Evolutionary conservation across 2,888 invertebrate genomes (phyloP).

Genomic region (Dasysyrphus albostriatus): DNA sequence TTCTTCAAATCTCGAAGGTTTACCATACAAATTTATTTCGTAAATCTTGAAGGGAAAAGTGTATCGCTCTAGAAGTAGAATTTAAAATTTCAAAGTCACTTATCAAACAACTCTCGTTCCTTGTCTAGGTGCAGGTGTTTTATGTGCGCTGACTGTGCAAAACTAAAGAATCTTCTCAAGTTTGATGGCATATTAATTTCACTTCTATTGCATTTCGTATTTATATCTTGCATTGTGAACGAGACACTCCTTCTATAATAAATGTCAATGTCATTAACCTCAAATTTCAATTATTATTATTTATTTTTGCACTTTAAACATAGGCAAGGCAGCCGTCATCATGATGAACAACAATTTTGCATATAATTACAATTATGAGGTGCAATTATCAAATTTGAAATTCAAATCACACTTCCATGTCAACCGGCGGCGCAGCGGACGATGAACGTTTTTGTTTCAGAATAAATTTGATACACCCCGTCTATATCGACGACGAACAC

Average conservation of each 20-base stretch:
- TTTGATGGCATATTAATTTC: neutral
- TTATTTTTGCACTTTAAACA: neutral
- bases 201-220: neutral
- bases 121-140: no score
- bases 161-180: neutral
- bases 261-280: conserved; percentile 40
- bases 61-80: no score
- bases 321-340: neutral
- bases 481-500: neutral
- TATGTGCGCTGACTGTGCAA: no score
- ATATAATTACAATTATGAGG: conserved; percentile 15
- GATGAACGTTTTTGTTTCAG: conserved; percentile 14
- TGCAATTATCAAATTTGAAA: conserved; percentile 66
- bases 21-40: no score
- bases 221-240: neutral
- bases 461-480: conserved; percentile 47
- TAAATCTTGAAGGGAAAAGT: no score
- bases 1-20: no score
- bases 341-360: neutral
- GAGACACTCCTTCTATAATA: neutral
- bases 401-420: conserved; percentile 59
- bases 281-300: conserved; percentile 12
- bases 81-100: no score
- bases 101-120: no score
- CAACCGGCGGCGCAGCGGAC: neutral